Base-by-base conservation (phyloP, 2,888 invertebrate species). In the Lymantria monacha region DNA sequence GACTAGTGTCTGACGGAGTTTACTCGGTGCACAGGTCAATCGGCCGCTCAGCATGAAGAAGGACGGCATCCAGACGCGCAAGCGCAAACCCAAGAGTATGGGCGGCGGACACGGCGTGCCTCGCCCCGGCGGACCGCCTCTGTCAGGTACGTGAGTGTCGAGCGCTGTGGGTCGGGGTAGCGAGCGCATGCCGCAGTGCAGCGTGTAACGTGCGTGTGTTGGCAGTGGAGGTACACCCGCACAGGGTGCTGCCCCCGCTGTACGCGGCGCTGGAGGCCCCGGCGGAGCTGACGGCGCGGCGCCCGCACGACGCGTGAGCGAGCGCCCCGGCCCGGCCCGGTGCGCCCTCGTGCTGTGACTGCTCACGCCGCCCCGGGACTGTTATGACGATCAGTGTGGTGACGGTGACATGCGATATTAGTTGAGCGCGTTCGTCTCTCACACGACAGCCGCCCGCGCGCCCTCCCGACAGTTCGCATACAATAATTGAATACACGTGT, bases 41-140 rank as follows among this genome's bases (percentile, higher is more conserved):
- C 95, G 99, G 63, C 99, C 99, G 48, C 92, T 97, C 69, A 97
- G 98, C 70, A 99, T 99, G 99, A 99, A 98, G 89, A 99, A 99
- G 88, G 99, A 99, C 66, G 98, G 98, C 44, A 99, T 99, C 77
- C 99, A 99, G 91, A 98, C 98, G 48, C 93, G 99, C 61, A 99
- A 99, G 85, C 93, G 99, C 57, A 98, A 99, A 79, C 96, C 96
- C 42, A 96, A 96, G 86, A 94, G 88, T 75, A 87, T 90, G 87
- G 87, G 90, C 58, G 83, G 84, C 42, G 84, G 76, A 7, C 79
- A 79, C 74, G 75, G 78, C 63, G 79, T 69, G 63, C 69, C 74
- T 65, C 74, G 81, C 51, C 70, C 78, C 47, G 69, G 74, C 59
- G 79, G 79, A 55, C 71, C 68, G 44, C 70, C 77, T 65, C 69